phyloP scores from a whole-genome alignment of 1,140 invertebrate species.

The Hypothenemus hampei region DNA sequence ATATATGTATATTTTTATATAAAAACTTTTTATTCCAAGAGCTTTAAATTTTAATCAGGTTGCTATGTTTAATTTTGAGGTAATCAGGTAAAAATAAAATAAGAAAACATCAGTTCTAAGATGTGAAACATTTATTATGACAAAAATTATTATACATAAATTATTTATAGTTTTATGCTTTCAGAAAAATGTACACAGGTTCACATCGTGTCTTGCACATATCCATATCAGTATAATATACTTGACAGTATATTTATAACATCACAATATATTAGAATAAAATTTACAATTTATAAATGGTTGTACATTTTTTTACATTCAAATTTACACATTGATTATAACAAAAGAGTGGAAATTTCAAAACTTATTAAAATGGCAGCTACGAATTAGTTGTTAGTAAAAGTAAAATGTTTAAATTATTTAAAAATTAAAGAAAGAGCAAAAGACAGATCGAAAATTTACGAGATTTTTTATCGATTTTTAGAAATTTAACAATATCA shows the following conservation, averaged over 20 bases:
- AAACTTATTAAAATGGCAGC: too few relatives aligned
- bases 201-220: constrained; percentile 21
- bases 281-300: constrained; percentile 18
- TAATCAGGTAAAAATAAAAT: background rate
- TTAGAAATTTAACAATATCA: too few relatives aligned
- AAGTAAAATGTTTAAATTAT: too few relatives aligned
- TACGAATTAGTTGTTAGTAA: too few relatives aligned
- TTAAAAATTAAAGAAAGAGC: too few relatives aligned
- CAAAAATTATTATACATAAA: constrained; percentile 30
- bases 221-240: constrained; percentile 26
- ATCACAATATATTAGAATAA: constrained; percentile 28
- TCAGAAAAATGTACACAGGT: constrained; percentile 13
- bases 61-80: too few relatives aligned
- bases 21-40: background rate
- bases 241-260: constrained; percentile 24
- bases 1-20: too few relatives aligned
- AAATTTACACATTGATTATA: constrained; percentile 5
- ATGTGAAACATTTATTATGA: constrained; percentile 31
- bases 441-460: too few relatives aligned
- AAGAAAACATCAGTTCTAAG: constrained; percentile 2
- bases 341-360: too few relatives aligned
- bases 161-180: constrained; percentile 20
- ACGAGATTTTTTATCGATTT: too few relatives aligned
- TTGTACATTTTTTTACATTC: constrained; percentile 11
- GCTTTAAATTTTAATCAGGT: background rate